Evolutionary conservation across 2,888 invertebrate species (phyloP), one percentile per base, ranked within the genome.

Genomic region (Beris morrisii): DNA sequence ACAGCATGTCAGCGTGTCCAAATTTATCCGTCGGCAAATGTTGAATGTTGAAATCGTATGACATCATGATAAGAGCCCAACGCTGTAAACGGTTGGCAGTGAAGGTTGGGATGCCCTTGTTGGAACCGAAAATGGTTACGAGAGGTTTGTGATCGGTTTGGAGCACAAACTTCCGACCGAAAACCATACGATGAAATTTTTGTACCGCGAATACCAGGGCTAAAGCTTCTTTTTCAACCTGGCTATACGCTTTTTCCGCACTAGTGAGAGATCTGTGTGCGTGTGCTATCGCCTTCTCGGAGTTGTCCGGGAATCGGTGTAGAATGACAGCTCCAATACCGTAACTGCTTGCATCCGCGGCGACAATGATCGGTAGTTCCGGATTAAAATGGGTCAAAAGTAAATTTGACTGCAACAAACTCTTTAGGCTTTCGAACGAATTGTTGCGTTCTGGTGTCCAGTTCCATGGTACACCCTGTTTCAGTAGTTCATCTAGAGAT

Each of bases 151-250:
- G 68, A 63, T 70, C 69, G 1, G 76, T 78, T 12, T 74, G 66
- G 6, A 78, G 69, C 5, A 66, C 72, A 69, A 78, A 79, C n/a
- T 73, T 69, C 11, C 73, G 68, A 38, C 76, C 78, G 69, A 70
- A 75, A 30, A 76, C 67, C 70, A 74, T 78, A 53, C 72, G 68
- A 65, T 76, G 72, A 68, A 75, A 77, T 68, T 73, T 72, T 64
- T 73, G 72, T 31, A 76, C 71, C 30, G 73, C 75, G 69, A 72
- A 75, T 32, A 73, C 67, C 45, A 76, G 57, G 45, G 74, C 73
- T 12, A 75, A 70, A 53, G 74, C 78, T 71, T 78, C 77, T 70
- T 75, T 73, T n/a, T n/a, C n/a, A n/a, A n/a, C n/a, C n/a, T n/a
- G n/a, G n/a, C n/a, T n/a, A n/a, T n/a, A n/a, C n/a, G n/a, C n/a